These are phyloP conservation scores for Phorcus lineatus DNA, from an alignment of 2,888 invertebrate genomes.

Conservation along the genomic window DNA sequence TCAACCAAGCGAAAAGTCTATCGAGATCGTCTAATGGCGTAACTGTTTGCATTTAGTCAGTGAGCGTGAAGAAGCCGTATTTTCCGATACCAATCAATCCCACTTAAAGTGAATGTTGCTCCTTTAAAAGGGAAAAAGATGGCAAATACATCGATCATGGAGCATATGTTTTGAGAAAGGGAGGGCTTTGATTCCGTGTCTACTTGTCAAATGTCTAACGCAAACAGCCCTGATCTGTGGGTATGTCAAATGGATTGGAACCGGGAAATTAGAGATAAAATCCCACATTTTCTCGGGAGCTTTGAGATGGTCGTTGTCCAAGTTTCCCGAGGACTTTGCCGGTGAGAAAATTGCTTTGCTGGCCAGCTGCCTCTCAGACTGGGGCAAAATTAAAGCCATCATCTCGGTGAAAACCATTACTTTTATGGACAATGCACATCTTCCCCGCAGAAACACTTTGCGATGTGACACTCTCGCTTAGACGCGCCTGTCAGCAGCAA, in stretches of 20 bases:
- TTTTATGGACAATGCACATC: background rate
- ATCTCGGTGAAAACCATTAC: slow-evolving; percentile 20
- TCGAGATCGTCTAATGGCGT: too few relatives aligned
- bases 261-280: background rate
- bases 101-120: too few relatives aligned
- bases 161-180: background rate
- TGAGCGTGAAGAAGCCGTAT: too few relatives aligned
- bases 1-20: too few relatives aligned
- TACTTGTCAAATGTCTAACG: background rate
- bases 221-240: background rate
- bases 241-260: slow-evolving; percentile 19
- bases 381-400: slow-evolving; percentile 22
- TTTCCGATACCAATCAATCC: too few relatives aligned
- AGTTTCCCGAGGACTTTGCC: background rate
- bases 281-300: background rate
- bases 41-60: too few relatives aligned
- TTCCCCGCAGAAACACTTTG: slow-evolving; percentile 21
- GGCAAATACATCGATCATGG: background rate
- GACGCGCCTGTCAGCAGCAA: slow-evolving; percentile 15
- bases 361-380: slow-evolving; percentile 25
- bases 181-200: background rate
- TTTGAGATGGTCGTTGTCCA: background rate
- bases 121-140: too few relatives aligned
- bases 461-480: slow-evolving; percentile 24
- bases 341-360: background rate